Evolutionary conservation across 2,113 vertebrate genomes (phyloP).

Genomic region (Cinclus mexicanus): DNA sequence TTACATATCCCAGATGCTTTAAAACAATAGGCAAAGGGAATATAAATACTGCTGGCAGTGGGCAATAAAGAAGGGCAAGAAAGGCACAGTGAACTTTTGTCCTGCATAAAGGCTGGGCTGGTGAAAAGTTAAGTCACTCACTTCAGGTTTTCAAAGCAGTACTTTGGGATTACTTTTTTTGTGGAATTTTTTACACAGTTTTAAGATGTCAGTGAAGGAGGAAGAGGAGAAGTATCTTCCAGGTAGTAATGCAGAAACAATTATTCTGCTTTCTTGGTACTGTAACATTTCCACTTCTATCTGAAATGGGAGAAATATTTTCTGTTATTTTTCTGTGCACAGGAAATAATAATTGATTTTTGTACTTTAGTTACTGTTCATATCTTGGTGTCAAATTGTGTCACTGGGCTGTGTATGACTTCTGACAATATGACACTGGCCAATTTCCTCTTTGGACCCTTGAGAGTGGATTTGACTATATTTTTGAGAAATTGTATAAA

Average conservation of each 20-base stretch:
- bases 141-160: neutral
- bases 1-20: neutral
- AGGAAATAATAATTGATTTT: neutral
- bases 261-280: neutral
- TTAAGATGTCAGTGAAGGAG: neutral
- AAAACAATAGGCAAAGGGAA: neutral
- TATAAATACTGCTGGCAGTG: neutral
- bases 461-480: neutral
- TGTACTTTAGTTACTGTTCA: neutral
- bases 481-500: neutral
- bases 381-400: neutral
- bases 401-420: neutral
- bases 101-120: neutral
- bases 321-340: neutral
- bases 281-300: neutral
- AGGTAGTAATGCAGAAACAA: neutral
- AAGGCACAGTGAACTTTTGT: neutral
- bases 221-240: neutral
- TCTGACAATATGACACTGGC: constrained; percentile 34
- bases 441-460: constrained; percentile 30
- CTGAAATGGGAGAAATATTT: neutral
- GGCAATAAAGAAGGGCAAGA: neutral
- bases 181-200: neutral
- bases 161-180: neutral
- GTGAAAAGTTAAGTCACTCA: neutral